Evolutionary conservation across 1,140 invertebrate genomes (phyloP), one percentile per base, ranked within the genome.

Genomic region (Hycleus cichorii): DNA sequence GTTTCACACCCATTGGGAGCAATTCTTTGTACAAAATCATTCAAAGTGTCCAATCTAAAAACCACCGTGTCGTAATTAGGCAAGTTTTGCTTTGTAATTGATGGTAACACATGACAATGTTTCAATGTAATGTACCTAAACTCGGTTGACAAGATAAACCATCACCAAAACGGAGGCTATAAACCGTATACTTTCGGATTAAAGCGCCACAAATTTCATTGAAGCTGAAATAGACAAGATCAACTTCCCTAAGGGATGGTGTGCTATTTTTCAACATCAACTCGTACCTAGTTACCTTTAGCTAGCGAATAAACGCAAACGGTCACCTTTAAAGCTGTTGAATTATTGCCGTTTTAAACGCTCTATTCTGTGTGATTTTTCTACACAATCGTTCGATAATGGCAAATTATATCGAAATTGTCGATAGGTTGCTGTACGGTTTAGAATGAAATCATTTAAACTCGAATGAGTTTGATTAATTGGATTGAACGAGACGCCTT

Each of bases 291-390:
- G 51, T 53, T 53, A 53, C 51, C 39, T 40, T 18, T 32, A 7
- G 32, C 32, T 46, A 32, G 51, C 45, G 51, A 53, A 53, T 53
- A 53, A 18, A 32, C 32, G 32, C 32, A 32, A 32, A 53, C 51
- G 46, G 46, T 45, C 51, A 42, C 45, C 51, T 53, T 53, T 53
- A 45, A 45, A 53, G 27, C 51, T 27, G 40, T 11, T 53, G 42
- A 53, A 46, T 53, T 53, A 53, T 53, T 53, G 51, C 51, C 39
- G n/a, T 53, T 53, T 53, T 53, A 53, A 53, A 46, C 46, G 51
- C 45, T 53, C 51, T 45, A 45, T 7, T 32, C 32, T 46, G 42
- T 27, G 51, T 53, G 51, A 53, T 53, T 53, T 45, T 53, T 42
- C 39, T 45, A 46, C 51, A 53, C 42, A 32, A 32, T 4, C 32